These are phyloP conservation scores for Antigone vipio DNA, from an alignment of 2,113 vertebrate species.

Conservation along the genomic window DNA sequence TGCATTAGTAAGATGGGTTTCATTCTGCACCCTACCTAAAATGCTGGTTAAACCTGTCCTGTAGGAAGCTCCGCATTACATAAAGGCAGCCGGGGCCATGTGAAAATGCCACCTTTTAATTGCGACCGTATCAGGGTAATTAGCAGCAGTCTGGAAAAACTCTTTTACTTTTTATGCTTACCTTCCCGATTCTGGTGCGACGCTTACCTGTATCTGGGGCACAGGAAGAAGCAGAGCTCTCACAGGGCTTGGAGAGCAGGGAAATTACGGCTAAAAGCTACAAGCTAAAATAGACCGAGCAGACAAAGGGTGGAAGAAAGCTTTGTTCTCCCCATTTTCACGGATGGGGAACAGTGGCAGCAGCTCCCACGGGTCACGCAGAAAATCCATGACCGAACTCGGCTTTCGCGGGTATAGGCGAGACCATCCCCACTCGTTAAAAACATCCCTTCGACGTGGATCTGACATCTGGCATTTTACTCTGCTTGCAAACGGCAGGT, in stretches of 20 bases:
- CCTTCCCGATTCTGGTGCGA: not conserved
- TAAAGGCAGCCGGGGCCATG: conserved; percentile 24
- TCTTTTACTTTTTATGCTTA: not conserved
- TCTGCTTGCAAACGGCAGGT: not conserved
- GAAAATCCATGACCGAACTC: not conserved
- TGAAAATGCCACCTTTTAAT: conserved; percentile 41
- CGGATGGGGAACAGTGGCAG: conserved; percentile 10
- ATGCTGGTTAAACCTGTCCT: conserved; percentile 64
- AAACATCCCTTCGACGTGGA: not conserved
- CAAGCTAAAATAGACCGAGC: conserved; percentile 28
- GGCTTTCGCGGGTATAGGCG: rapidly evolving
- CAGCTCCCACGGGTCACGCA: not conserved
- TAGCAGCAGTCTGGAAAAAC: not conserved
- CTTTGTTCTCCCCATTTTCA: conserved; percentile 54
- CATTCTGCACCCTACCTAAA: conserved; percentile 34
- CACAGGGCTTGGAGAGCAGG: conserved; percentile 33
- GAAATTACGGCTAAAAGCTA: conserved; percentile 18
- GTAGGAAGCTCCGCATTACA: conserved; percentile 10
- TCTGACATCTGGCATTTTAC: not conserved
- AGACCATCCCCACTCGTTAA: not conserved
- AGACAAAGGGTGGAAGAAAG: conserved; percentile 57
- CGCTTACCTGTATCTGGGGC: conserved; percentile 51
- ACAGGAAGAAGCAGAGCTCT: conserved; percentile 49
- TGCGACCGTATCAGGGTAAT: not conserved
- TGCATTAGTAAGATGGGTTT: conserved; percentile 59